Evolutionary conservation across 2,113 vertebrate species (phyloP), one percentile per base, ranked within the genome.

Genomic region (Gymnogyps californianus): DNA sequence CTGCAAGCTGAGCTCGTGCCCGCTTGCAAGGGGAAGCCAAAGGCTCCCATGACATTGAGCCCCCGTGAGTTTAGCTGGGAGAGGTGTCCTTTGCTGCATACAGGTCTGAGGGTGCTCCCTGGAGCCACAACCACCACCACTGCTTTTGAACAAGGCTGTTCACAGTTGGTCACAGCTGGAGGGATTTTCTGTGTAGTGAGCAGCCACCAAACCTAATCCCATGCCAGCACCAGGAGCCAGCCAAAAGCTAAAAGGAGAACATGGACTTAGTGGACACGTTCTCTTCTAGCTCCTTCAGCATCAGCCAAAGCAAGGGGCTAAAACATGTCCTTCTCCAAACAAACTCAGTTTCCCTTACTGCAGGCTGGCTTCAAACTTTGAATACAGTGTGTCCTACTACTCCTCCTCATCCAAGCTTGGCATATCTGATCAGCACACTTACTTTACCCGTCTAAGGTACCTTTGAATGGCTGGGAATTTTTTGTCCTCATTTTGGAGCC

Each of bases 261-360:
- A n/a, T 19, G 16, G 18, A 16, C 25, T 69, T 34, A 13, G 22
- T 20, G 18, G 20, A 26, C 47, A 36, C 0, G 0, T 57, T 76
- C 38, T 54, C 32, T 67, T 91, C 42, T 58, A 67, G 32, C 24
- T 57, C 62, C 44, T 59, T 77, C 62, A 83, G 44, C 47, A 67
- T 59, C 38, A 86, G 10, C 19, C 32, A 69, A 61, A 86, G 51
- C 14, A 62, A 54, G 46, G 6, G 9, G 21, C 16, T 90, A 51
- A 82, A 87, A 54, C 11, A 26, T 62, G 51, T 70, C 28, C 49
- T 29, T 76, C 54, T 72, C 25, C 62, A 69, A 36, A 71, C 28
- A 55, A 71, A 58, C 34, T 38, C 7, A 16, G 54, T 92, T 69
- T 88, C n/a, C 28, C 12, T 74, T 57, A 29, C 69, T 66, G 64